A percentile compares a stretch with the other conserved stretches of the same genome.
These are phyloP conservation scores for Sitodiplosis mosellana DNA, from an alignment of 1,140 invertebrate species.

Conservation along the genomic window DNA sequence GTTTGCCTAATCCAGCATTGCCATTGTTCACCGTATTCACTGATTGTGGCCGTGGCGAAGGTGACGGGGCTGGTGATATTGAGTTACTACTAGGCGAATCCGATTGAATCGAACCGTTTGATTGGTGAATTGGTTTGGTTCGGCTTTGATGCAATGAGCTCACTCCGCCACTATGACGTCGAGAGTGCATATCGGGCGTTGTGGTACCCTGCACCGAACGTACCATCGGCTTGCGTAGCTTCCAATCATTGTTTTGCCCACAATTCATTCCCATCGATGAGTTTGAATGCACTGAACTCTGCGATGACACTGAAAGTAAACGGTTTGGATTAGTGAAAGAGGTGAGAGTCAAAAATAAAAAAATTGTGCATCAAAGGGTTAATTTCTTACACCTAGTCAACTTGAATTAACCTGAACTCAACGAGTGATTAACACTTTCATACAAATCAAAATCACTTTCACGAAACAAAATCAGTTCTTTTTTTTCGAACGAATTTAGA, in stretches of 20 bases:
- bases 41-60: slow-evolving; percentile 56
- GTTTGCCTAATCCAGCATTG: slow-evolving; percentile 34
- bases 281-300: slow-evolving; percentile 1
- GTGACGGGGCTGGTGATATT: slow-evolving; percentile 62
- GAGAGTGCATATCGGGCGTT: not conserved
- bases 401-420: too few relatives aligned
- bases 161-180: not conserved
- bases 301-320: slow-evolving; percentile 1
- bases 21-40: slow-evolving; percentile 16
- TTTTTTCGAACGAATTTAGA: too few relatives aligned
- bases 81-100: slow-evolving; percentile 69
- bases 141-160: not conserved
- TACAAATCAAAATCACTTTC: too few relatives aligned
- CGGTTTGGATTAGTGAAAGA: too few relatives aligned
- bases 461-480: too few relatives aligned
- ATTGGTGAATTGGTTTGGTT: slow-evolving; percentile 39
- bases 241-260: slow-evolving; percentile 3
- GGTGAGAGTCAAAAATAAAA: too few relatives aligned
- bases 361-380: too few relatives aligned
- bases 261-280: not conserved
- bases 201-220: not conserved
- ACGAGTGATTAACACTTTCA: too few relatives aligned
- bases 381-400: too few relatives aligned
- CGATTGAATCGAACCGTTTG: slow-evolving; percentile 66
- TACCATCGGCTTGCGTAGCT: slow-evolving; percentile 1